Percentiles rank a stretch among this genome's conserved stretches.
Evolutionary conservation across 2,888 invertebrate genomes (phyloP).

Genomic region (Epinotia bilunana): DNA sequence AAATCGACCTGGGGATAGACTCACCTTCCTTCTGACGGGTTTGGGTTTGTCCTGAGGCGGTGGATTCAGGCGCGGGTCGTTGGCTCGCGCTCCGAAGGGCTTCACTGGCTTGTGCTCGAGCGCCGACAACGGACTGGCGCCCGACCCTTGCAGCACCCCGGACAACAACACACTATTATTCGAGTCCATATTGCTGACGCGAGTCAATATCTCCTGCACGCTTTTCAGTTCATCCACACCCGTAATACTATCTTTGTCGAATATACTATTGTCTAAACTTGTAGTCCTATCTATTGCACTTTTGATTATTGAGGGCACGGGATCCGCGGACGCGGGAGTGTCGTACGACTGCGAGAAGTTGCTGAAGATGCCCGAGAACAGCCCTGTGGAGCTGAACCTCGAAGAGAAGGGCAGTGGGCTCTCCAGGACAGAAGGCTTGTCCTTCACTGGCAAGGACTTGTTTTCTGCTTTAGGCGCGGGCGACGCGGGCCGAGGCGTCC

Average conservation of each 20-base stretch:
- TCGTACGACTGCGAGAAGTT: constrained; percentile 72
- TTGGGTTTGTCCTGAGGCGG: constrained; percentile 79
- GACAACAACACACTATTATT: constrained; percentile 80
- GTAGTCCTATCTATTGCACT: constrained; percentile 82
- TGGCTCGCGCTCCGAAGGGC: constrained; percentile 51
- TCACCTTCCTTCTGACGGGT: constrained; percentile 82
- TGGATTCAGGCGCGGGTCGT: constrained; percentile 78
- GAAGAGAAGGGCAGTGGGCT: constrained; percentile 68
- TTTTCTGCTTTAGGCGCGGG: constrained; percentile 52
- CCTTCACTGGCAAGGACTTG: constrained; percentile 51
- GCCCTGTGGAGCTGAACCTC: constrained; percentile 73
- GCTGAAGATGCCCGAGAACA: constrained; percentile 78
- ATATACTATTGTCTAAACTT: constrained; percentile 76
- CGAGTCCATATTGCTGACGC: constrained; percentile 82
- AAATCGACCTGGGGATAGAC: constrained; percentile 42
- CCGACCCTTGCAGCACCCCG: constrained; percentile 73
- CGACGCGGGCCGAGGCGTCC: constrained; percentile 34
- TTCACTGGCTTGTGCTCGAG: constrained; percentile 52
- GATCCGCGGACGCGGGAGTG: constrained; percentile 70
- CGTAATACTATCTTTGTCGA: constrained; percentile 72
- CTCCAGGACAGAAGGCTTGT: constrained; percentile 66
- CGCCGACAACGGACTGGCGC: constrained; percentile 56
- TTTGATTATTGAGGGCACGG: constrained; percentile 79
- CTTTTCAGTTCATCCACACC: constrained; percentile 77
- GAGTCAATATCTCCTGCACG: constrained; percentile 79